Conservation (phyloP, 2,888 invertebrate species). For the Gymnoscelis rufifasciata region DNA sequence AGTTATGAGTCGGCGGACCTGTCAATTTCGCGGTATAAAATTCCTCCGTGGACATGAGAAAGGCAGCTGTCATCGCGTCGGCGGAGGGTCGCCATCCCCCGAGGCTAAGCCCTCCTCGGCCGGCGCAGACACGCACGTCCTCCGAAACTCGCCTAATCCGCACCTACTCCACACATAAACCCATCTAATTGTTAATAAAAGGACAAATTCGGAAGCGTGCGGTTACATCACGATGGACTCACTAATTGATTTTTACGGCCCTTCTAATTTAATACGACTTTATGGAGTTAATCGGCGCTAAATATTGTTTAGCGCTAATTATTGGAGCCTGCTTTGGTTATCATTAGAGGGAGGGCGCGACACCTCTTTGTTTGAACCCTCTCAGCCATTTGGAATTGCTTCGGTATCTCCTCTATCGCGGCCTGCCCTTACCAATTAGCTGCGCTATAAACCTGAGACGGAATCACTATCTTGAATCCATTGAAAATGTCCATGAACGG, state of each 20-base stretch:
- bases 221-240: conserved; percentile 63
- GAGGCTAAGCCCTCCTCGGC: conserved; percentile 68
- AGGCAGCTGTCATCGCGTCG: conserved; percentile 72
- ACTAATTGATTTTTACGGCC: conserved; percentile 74
- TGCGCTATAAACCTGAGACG: conserved; percentile 11
- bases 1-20: conserved; percentile 60
- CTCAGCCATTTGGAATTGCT: conserved; percentile 14
- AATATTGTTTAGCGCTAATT: conserved; percentile 67
- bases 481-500: conserved; percentile 6
- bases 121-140: conserved; percentile 67
- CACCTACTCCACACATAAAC: conserved; percentile 74
- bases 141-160: conserved; percentile 67
- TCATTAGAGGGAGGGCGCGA: conserved; percentile 41
- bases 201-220: conserved; percentile 69
- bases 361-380: conserved; percentile 38
- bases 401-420: conserved; percentile 20
- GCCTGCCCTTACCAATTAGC: conserved; percentile 18
- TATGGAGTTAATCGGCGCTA: conserved; percentile 60
- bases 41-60: conserved; percentile 66
- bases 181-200: conserved; percentile 79
- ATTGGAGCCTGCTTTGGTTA: conserved; percentile 53
- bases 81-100: conserved; percentile 69
- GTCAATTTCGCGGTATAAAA: conserved; percentile 75
- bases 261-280: conserved; percentile 63
- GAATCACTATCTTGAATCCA: conserved; percentile 25